Evolutionary conservation across 2,888 invertebrate species (phyloP).

Genomic region (Epicampocera succincta): DNA sequence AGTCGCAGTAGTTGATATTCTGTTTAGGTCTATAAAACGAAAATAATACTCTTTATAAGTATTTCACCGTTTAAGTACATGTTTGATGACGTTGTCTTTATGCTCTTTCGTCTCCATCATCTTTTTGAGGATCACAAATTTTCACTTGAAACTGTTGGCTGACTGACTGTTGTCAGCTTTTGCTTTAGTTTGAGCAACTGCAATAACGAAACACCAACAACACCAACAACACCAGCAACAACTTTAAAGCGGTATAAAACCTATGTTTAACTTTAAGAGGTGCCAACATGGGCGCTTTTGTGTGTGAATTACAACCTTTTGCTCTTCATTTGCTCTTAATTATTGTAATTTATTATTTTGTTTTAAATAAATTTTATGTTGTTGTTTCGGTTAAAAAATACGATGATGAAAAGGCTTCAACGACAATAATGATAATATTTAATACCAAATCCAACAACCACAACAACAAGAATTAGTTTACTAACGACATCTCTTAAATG

Average conservation of each 20-base stretch:
- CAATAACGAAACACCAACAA: too few species aligned
- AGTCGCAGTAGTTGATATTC: constrained; percentile 46
- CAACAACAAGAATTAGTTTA: constrained; percentile 27
- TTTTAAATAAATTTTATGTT: constrained; percentile 71
- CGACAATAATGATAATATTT: constrained; percentile 37
- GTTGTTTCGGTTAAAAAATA: constrained; percentile 39
- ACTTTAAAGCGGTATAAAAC: constrained; percentile 71
- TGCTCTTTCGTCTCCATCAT: constrained; percentile 54
- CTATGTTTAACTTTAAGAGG: constrained; percentile 80
- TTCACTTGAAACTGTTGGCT: constrained; percentile 48
- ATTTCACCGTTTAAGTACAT: constrained; percentile 51
- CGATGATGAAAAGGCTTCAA: constrained; percentile 53
- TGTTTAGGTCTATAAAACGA: constrained; percentile 25
- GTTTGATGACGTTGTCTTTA: constrained; percentile 45
- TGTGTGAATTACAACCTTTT: constrained; percentile 77
- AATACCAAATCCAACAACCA: background rate
- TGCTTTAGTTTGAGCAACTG: constrained; percentile 59
- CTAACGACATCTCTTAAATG: constrained; percentile 50
- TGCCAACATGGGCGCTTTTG: constrained; percentile 77
- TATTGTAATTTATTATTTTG: constrained; percentile 81
- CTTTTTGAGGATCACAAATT: constrained; percentile 50
- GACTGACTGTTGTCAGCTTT: constrained; percentile 64
- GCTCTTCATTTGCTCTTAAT: constrained; percentile 78
- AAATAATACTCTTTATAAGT: constrained; percentile 58
- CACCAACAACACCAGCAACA: background rate